Base-by-base conservation (phyloP, 2,888 invertebrate species). In the Torymus auratus region DNA sequence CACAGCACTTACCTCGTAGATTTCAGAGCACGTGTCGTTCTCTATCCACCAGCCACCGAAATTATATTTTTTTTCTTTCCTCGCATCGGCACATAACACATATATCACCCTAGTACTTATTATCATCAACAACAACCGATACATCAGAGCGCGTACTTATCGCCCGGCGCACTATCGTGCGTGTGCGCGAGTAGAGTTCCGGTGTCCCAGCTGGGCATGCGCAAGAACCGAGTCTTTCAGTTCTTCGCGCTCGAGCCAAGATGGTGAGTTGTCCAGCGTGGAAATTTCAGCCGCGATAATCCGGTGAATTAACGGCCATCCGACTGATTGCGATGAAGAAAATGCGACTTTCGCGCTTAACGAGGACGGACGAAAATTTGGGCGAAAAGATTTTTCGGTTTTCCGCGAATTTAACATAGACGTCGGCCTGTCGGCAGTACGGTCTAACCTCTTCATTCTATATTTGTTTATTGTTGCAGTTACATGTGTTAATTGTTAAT, bases 261-360 rank as follows among this genome's bases (percentile, higher is more conserved):
- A 89, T 89, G 89, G 89, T 89, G 85, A 89, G 89, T 89, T 82
- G 41, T 64, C 75, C 73, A 64, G 73, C 75, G 72, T 58, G 62
- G 17, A 50, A 73, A 11, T 56, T 75, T 79, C 79, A 82, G 78
- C 82, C 82, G 71, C 23, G 41, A 74, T 75, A 78, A 88, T 88
- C 85, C 83, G 50, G 10, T 17, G 73, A 73, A 73, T 86, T 87
- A 85, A 71, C 11, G 53, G 41, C 17, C 84, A 86, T 83, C 84
- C 70, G 13, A 15, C 12, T 55, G 62, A 81, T 64, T 53, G 56
- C 41, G 7, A 50, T 56, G 67, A 65, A 23, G 10, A 82, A 77
- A 84, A 67, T 70, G 5, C 1, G 0, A 20, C 14, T 11, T n/a
- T 28, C 11, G 13, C 5, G 56, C 17, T 14, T 80, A 14, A 1